Base-by-base conservation (phyloP, 1,140 invertebrate species). In the Pinna nobilis region DNA sequence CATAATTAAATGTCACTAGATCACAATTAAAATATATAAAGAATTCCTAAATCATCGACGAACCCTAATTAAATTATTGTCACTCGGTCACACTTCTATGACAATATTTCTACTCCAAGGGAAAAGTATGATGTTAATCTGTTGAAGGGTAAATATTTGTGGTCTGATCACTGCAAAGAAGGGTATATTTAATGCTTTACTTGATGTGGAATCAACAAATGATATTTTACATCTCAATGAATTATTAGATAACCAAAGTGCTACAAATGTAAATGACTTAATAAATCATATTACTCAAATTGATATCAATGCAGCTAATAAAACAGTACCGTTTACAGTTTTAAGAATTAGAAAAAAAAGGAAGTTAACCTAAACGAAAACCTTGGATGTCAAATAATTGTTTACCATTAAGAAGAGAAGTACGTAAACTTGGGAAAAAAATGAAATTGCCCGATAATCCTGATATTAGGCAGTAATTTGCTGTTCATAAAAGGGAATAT, bases 321-420 rank as follows among this genome's bases (percentile, higher is more conserved):
- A 44, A 44, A 44, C 39, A 44, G n/a, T 44, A 11, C 9, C n/a
- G 39, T 44, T 44, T 9, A 44, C 9, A 44, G 39, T n/a, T 44
- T n/a, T n/a, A 44, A 44, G n/a, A 11, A 11, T 44, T n/a, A n/a
- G n/a, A n/a, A 44, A 44, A n/a, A n/a, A 44, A 44, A 44, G 39
- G 39, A 44, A 44, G 39, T 15, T 7, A 51, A 51, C 11, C 6
- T 15, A 51, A 51, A 51, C 50, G 50, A 51, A 23, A 51, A 51
- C 23, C 23, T 15, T 51, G 50, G 50, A 23, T 51, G 50, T 51
- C 23, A 51, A 23, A 23, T 51, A 23, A 51, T 51, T 51, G 23
- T n/a, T 51, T 44, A 11, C 39, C n/a, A 51, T 23, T 51, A 51
- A 11, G 50, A 51, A 51, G 23, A 51, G 50, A 51, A 51, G 23